Evolutionary conservation across 35 echinoderm and acorn worm species (phyloP).

Genomic region (Lytechinus variegatus): DNA sequence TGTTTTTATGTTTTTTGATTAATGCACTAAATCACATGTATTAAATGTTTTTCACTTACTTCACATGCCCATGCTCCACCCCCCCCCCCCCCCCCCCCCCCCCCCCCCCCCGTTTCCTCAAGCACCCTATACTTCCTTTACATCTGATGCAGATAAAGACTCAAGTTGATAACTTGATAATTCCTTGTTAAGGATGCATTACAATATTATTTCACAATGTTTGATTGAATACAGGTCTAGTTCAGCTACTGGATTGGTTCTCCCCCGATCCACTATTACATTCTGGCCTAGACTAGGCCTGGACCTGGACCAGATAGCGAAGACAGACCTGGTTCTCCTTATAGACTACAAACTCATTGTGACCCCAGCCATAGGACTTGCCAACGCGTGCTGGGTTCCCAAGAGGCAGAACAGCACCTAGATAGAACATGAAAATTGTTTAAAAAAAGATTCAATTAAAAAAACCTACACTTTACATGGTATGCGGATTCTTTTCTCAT

Average conservation of each 20-base stretch:
- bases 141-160: neutral
- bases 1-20: neutral
- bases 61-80: neutral
- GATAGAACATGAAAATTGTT: neutral
- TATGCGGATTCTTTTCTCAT: neutral
- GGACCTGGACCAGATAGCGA: conserved; percentile 48
- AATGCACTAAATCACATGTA: neutral
- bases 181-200: neutral
- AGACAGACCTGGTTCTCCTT: conserved; percentile 54
- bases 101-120: neutral
- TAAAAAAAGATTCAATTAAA: neutral
- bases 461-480: no score
- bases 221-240: neutral
- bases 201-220: neutral
- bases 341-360: conserved; percentile 60
- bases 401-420: conserved; percentile 61
- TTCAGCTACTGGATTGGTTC: neutral
- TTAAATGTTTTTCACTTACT: neutral
- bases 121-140: no score
- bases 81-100: neutral
- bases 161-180: neutral
- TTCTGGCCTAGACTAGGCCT: neutral
- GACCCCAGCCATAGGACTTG: neutral
- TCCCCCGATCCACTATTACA: neutral
- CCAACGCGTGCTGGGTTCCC: neutral